Evolutionary conservation across 2,797 vertebrate species (phyloP), one percentile per base, ranked within the genome.

Genomic region (Macropus fuliginosus): DNA sequence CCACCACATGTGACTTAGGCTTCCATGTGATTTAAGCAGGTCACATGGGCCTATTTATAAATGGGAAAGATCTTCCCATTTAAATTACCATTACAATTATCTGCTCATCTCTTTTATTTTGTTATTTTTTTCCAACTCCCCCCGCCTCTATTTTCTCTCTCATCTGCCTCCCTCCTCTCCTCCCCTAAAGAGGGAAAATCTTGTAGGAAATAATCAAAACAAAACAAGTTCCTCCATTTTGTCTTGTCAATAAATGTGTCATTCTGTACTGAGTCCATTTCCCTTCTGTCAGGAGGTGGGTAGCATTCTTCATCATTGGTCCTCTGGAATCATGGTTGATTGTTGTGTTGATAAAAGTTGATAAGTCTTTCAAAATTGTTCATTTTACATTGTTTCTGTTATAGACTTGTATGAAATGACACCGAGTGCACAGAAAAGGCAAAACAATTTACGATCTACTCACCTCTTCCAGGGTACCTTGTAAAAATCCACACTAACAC

Each of bases 401-500:
- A 50, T 27, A 87, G 40, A 27, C 10, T 87, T 87, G 21, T 87
- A 87, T 46, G 74, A 87, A 87, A 21, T 27, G 21, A 87, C 8
- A 27, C n/a, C 10, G 21, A 87, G 21, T 87, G 74, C 46, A 21
- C 21, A 87, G 74, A 87, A 87, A 46, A 8, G 27, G 21, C n/a
- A 87, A 46, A 87, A 87, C 21, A 24, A 87, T 87, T 87, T 87
- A 87, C 46, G 29, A 21, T 14, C 93, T 92, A 90, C 34, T n/a
- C 10, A 54, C 62, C 56, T 92, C 24, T 92, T 95, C 95, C 54
- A 59, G 96, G 91, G 57, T n/a, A 81, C n/a, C 50, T 74, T 56
- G 40, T 56, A 93, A 96, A 95, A 97, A 95, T 90, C 8, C 6
- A 92, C 46, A 95, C 96, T 96, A 91, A 95, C 34, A 93, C 27